Evolutionary conservation across 2,113 vertebrate species (phyloP), one percentile per base, ranked within the genome.

Genomic region (Cyphotilapia sp.): DNA sequence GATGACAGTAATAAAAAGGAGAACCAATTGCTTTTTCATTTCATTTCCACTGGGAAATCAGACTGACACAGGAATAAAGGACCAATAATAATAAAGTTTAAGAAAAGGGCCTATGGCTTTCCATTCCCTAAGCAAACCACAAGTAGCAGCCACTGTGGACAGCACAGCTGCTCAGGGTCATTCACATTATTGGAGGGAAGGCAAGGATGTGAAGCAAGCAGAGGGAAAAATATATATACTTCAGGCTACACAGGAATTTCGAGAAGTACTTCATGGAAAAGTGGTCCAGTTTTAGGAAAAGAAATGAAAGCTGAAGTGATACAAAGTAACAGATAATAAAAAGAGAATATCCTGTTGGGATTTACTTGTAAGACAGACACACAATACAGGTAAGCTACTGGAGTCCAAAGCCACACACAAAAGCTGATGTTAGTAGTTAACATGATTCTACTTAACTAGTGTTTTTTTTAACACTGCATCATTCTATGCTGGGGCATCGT

Each of bases 61-160:
- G 92, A 90, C 91, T 89, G 90, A 92, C 94, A 88, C 90, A 94
- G 91, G 94, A 96, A 96, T 95, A 96, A 96, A 94, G 90, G 91
- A 87, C 93, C 93, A 93, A 96, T 96, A 96, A 96, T 96, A 97
- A 96, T 96, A 96, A 94, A 94, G 93, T 97, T 96, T 95, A 96
- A 96, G 95, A 94, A 95, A 92, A 85, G 83, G 92, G 90, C 93
- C 94, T 91, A 93, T 96, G 95, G 94, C 93, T 94, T 94, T 94
- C 91, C 89, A 88, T 95, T 95, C 94, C 90, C 93, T 88, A 69
- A 93, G 92, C 91, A 93, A 94, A 94, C 91, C 93, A 92, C 87
- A 85, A 92, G 89, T 86, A 92, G 89, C 84, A 61, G 88, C 81
- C 90, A 84, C 92, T 24, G 49, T 87, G 91, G 92, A 92, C 88